These are phyloP conservation scores for Suncus etruscus DNA, from an alignment of 2,113 vertebrate genomes.

Conservation along the genomic window DNA sequence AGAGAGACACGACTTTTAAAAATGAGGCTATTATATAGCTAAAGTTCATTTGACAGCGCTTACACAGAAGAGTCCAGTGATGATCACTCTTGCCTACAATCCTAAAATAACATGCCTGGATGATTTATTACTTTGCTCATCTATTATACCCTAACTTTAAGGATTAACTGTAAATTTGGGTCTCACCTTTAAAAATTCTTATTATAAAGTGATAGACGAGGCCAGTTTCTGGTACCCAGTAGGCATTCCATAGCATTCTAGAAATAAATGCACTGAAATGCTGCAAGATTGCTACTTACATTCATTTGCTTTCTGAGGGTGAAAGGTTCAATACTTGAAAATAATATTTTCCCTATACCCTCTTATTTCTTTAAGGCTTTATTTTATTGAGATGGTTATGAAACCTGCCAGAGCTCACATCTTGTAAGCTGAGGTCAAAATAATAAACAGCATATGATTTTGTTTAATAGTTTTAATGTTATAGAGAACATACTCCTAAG, in stretches of 20 bases:
- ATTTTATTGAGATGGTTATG: background rate
- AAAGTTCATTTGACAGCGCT: conserved; percentile 69
- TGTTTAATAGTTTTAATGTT: conserved; percentile 46
- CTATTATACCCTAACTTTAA: conserved; percentile 14
- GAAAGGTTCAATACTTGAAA: background rate
- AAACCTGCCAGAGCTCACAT: background rate
- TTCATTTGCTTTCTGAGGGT: conserved; percentile 35
- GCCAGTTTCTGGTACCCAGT: background rate
- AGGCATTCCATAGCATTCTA: background rate
- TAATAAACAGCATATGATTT: background rate
- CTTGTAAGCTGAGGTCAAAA: conserved; percentile 1
- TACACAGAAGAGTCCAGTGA: conserved; percentile 46
- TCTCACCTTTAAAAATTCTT: conserved; percentile 13
- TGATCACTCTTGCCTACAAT: conserved; percentile 61
- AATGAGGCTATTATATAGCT: conserved; percentile 76
- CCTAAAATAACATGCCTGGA: conserved; percentile 61
- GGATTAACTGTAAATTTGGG: conserved; percentile 23
- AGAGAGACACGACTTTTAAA: conserved; percentile 59
- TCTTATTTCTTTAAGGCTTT: conserved; percentile 1
- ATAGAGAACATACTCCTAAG: background rate
- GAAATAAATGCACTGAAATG: conserved; percentile 27
- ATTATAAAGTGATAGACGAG: background rate
- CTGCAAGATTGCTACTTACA: background rate
- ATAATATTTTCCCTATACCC: background rate
- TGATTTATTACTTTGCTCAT: conserved; percentile 62